Base-by-base conservation (phyloP, 1,140 invertebrate genomes). In the Phocides pigmalion region DNA sequence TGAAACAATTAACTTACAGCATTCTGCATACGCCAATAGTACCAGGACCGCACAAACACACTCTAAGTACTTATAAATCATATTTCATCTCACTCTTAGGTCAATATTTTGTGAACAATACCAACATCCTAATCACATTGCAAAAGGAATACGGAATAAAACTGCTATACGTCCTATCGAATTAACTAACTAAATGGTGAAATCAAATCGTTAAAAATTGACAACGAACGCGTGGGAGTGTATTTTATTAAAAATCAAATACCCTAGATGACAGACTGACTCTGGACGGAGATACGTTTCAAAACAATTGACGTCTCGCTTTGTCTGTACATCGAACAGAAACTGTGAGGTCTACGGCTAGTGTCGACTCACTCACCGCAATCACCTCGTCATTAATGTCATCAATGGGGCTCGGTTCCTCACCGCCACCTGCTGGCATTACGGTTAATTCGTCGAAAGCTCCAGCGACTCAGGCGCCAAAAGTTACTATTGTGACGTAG, bases 1-100 rank as follows among this genome's bases (percentile, higher is more conserved):
- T 12, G 41, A 44, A 16, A 17, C 4, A 3, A 8, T 17, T 19
- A 44, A 74, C 68, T 74, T 62, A 74, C 68, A 37, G 19, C 63
- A 62, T 35, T 64, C 37, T 25, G 42, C 35, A 39, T 41, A 4
- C 16, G 20, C 39, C 42, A 25, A 59, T 35, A 59, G 15, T 2
- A 19, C 11, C 20, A 63, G n/a, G 6, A 44, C 0, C 61, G 47
- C 9, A 41, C 35, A 49, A 54, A 44, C 42, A 41, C 19, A 51
- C 49, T 12, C 53, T 19, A 66, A 66, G 44, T 15, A 50, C 22
- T 63, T 49, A 20, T 54, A 54, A 61, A 61, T 62, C 28, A 54
- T 69, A 35, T 62, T 39, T 3, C 41, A 56, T 61, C 28, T 64
- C 56, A 64, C 61, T 54, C 39, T 66, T 39, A 22, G 15, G 44